A percentile compares a stretch with the other conserved stretches of the same genome.
Conservation (phyloP, 1,140 invertebrate genomes). For the Drosophila grimshawi region DNA sequence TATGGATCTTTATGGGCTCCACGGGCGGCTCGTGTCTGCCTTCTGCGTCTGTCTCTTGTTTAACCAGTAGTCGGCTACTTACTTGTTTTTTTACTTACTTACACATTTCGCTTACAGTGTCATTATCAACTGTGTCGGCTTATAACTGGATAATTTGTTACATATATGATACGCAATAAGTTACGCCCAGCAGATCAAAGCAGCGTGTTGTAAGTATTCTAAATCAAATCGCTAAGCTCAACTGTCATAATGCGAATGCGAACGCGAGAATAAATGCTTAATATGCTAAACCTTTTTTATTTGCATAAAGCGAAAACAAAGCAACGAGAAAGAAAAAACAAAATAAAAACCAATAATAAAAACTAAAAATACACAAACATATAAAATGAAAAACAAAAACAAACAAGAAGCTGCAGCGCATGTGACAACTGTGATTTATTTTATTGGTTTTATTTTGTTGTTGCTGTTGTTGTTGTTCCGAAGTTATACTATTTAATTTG, state of each 20-base stretch:
- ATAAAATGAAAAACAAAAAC: constrained; percentile 7
- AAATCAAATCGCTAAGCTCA: constrained; percentile 46
- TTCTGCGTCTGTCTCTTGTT: constrained; percentile 13
- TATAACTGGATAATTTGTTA: constrained; percentile 10
- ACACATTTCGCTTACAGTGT: not conserved
- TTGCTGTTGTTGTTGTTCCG: not conserved
- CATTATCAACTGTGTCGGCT: constrained; percentile 5
- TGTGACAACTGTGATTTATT: constrained; percentile 58
- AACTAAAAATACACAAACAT: constrained; percentile 1
- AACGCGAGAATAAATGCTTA: constrained; percentile 43
- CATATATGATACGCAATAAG: constrained; percentile 40
- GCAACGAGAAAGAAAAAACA: constrained; percentile 15
- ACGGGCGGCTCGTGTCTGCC: constrained; percentile 21
- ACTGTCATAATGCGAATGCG: constrained; percentile 25
- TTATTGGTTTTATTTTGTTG: constrained; percentile 28
- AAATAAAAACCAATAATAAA: not conserved
- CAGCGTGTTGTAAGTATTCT: constrained; percentile 42
- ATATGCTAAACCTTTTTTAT: constrained; percentile 39
- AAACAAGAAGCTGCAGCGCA: constrained; percentile 48
- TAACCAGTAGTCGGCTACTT: constrained; percentile 30
- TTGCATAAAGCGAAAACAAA: constrained; percentile 65
- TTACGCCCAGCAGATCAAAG: constrained; percentile 43
- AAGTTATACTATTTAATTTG: constrained; percentile 22
- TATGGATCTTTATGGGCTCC: constrained; percentile 32
- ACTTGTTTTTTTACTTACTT: no score